Base-by-base conservation (phyloP, 2,888 invertebrate genomes). In the Diaphora mendica region DNA sequence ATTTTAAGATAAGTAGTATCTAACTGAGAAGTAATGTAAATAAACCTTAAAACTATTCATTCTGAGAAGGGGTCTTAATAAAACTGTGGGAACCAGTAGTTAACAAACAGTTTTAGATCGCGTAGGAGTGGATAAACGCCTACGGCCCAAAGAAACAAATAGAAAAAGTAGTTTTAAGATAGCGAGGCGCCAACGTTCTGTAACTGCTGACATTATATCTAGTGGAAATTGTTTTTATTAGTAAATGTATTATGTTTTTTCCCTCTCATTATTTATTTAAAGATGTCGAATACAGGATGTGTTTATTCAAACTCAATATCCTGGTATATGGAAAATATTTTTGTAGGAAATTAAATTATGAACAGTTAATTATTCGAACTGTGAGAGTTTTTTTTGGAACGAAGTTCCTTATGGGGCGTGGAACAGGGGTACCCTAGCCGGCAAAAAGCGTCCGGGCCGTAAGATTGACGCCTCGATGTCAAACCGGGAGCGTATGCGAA, bases 91-190 rank as follows among this genome's bases (percentile, higher is more conserved):
- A 69, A 17, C 15, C 39, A 26, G 4, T 59, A 26, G 26, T 35
- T 9, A 17, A 35, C 55, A 39, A 48, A 75, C 65, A 66, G 62
- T 80, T 80, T 78, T 72, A 70, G 78, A 75, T 70, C 42, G 65
- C 42, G 71, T 75, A 35, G 71, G 70, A 26, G 68, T 69, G 55
- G 15, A 17, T 26, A 44, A 44, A 26, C 69, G 73, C 73, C 69
- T 23, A 70, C 69, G 42, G 65, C n/a, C 2, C 1, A 26, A 17
- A 39, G 68, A 69, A 39, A 55, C 55, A 68, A 69, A 69, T 68
- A 35, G 55, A 67, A 62, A 30, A 62, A 67, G 30, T 67, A 20
- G 23, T 26, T 20, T 48, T 44, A 44, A 66, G 67, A 48, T 48
- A 23, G 48, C 26, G 55, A 69, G 68, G 68, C 55, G 68, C 39